These are phyloP conservation scores for Hemistola chrysoprasaria DNA, from an alignment of 2,888 invertebrate species.

Conservation along the genomic window DNA sequence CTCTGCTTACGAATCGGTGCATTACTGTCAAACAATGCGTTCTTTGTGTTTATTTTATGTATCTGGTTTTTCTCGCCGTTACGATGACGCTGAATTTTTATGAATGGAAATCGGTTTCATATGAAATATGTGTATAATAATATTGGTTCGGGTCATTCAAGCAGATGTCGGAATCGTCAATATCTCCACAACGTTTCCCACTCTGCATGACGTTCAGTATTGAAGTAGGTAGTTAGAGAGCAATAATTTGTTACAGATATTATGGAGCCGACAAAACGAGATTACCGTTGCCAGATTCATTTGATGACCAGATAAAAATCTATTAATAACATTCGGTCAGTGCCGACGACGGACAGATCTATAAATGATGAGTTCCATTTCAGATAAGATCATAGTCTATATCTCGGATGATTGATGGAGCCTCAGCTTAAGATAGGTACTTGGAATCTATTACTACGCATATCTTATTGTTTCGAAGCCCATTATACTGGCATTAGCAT, in stretches of 20 bases:
- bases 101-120: conserved; percentile 17
- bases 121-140: conserved; percentile 14
- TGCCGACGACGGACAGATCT: conserved; percentile 74
- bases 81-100: conserved; percentile 28
- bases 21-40: conserved; percentile 34
- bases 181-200: conserved; percentile 27
- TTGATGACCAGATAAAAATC: conserved; percentile 78
- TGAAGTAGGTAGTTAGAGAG: conserved; percentile 37
- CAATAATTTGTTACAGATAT: conserved; percentile 75
- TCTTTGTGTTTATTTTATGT: conserved; percentile 33
- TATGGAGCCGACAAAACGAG: conserved; percentile 62
- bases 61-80: conserved; percentile 22
- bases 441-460: conserved; percentile 70
- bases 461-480: conserved; percentile 66
- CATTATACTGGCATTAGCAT: conserved; percentile 75
- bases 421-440: conserved; percentile 43
- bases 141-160: conserved; percentile 6
- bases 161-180: conserved; percentile 7
- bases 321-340: conserved; percentile 79
- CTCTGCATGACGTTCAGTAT: conserved; percentile 24
- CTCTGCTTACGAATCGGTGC: conserved; percentile 27
- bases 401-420: conserved; percentile 74
- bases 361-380: conserved; percentile 81
- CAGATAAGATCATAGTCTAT: conserved; percentile 77
- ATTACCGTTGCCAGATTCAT: conserved; percentile 75